Evolutionary conservation across 2,797 vertebrate species (phyloP).

Genomic region (Esox masquinongy): DNA sequence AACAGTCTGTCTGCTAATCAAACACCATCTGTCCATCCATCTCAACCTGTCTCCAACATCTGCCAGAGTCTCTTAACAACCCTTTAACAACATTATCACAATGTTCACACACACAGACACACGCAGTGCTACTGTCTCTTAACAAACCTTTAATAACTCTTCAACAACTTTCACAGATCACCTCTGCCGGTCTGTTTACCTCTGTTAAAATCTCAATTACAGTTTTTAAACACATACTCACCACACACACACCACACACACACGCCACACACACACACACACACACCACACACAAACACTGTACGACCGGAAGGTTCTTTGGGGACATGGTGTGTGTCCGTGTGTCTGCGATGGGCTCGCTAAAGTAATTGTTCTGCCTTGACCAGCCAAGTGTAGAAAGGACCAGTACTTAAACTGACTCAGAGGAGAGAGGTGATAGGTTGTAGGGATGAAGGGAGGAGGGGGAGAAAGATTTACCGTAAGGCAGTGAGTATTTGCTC

Average conservation of each 20-base stretch:
- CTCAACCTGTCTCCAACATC: constrained; percentile 96
- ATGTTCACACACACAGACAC: neutral
- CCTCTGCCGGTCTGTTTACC: constrained; percentile 85
- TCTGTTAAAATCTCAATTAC: constrained; percentile 61
- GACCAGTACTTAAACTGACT: constrained; percentile 79
- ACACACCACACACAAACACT: neutral
- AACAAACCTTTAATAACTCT: constrained; percentile 97
- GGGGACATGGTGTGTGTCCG: constrained; percentile 43
- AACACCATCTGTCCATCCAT: constrained; percentile 99
- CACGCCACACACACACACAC: too few species aligned
- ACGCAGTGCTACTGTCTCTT: constrained; percentile 87
- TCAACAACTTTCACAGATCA: constrained; percentile 94
- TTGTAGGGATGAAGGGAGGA: neutral
- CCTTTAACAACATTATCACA: constrained; percentile 86
- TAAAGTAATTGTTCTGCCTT: constrained; percentile 81
- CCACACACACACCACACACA: too few species aligned
- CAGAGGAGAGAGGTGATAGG: constrained; percentile 37
- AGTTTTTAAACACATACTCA: neutral
- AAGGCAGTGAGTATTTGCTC: neutral
- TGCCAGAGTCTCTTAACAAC: constrained; percentile 94
- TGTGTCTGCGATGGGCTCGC: constrained; percentile 55
- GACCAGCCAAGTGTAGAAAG: constrained; percentile 82
- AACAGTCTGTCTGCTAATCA: constrained; percentile 99
- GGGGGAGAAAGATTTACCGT: neutral
- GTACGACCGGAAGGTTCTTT: neutral